Evolutionary conservation across 2,113 vertebrate species (phyloP).

Genomic region (Toxostoma redivivum): DNA sequence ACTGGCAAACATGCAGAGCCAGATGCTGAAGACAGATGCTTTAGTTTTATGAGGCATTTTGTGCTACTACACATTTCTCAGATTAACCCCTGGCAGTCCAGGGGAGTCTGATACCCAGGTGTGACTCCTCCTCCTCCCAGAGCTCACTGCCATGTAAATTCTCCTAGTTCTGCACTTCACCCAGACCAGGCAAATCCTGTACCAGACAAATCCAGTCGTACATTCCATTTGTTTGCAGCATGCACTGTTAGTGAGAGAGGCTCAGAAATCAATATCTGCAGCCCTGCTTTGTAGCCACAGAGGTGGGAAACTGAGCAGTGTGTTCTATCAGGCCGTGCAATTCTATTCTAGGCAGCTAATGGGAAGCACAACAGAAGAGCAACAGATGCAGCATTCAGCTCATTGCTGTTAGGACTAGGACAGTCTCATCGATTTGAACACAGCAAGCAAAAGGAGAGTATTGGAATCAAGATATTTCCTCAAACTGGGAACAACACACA

Average conservation of each 20-base stretch:
- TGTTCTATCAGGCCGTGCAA: background rate
- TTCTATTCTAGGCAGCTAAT: conserved; percentile 33
- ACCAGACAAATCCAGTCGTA: background rate
- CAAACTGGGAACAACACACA: background rate
- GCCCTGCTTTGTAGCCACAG: background rate
- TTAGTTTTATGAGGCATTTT: conserved; percentile 25
- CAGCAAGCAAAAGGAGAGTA: background rate
- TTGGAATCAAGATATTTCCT: background rate
- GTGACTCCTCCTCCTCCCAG: background rate
- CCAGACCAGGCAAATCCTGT: background rate
- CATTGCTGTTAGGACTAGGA: background rate
- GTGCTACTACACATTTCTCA: background rate
- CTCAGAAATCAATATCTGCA: background rate
- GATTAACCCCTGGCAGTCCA: background rate
- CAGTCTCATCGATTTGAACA: background rate
- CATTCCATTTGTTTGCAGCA: background rate
- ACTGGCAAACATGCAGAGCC: conserved; percentile 2
- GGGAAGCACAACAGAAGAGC: conserved; percentile 13
- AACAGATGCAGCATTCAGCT: background rate
- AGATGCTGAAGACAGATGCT: conserved; percentile 23
- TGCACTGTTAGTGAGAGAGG: background rate
- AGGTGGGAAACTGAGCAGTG: background rate
- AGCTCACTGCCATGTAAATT: background rate
- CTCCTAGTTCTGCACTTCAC: background rate
- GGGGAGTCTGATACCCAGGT: background rate